Evolutionary conservation across 2,888 invertebrate genomes (phyloP), one percentile per base, ranked within the genome.

Genomic region (Autographa pulchrina): DNA sequence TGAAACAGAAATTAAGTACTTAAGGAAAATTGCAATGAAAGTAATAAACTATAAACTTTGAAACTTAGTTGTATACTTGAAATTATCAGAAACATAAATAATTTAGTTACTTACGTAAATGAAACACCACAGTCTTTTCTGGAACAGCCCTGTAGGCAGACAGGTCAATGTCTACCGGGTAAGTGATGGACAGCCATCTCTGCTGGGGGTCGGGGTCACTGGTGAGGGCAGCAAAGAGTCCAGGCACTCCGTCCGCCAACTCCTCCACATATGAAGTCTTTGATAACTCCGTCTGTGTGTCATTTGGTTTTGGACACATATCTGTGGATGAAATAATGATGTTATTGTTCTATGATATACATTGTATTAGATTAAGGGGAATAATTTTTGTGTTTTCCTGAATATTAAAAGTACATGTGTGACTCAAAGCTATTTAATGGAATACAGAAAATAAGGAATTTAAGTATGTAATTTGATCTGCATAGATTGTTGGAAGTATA

Each of bases 241-340:
- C 98, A 0, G 98, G 98, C 52, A 98, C 97, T 31, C 98, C 97
- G 78, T 98, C 98, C 20, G 96, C 96, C 54, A 98, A 96, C 79
- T 98, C 98, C 89, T 98, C 99, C 2, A 99, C 98, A 84, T 98
- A 98, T 20, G 98, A 99, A 0, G 94, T 86, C 88, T 98, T 98
- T 54, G 97, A 97, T 74, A 98, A 92, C 18, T 97, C 97, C 68
- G 97, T 97, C 79, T 97, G 96, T 2, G 98, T 97, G 83, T 97
- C 97, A 84, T 98, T 98, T 5, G 98, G 98, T 88, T 98, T 98
- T 0, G 98, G 98, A 89, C 99, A 99, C 94, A 99, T 97, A 88
- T 98, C 99, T 99, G 94, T 20, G 91, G 90, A 65, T 63, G 60
- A 64, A 59, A 64, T 62, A 0, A 48, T n/a, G 25, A 31, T 43